Conservation (phyloP, 2,113 vertebrate genomes). For the Manacus vitellinus region DNA sequence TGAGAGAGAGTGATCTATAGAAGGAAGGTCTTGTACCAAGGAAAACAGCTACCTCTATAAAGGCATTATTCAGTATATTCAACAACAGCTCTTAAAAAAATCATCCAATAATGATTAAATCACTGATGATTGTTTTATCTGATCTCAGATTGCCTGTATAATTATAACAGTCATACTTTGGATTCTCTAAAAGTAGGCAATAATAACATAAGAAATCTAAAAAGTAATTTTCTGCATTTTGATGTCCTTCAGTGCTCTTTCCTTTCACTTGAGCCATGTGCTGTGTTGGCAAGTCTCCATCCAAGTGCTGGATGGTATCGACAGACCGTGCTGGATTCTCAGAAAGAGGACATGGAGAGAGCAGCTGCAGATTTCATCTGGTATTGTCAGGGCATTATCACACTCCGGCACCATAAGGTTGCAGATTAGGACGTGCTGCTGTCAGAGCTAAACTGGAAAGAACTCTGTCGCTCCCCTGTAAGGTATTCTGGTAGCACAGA, state of each 20-base stretch:
- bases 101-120: neutral
- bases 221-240: neutral
- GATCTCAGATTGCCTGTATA: neutral
- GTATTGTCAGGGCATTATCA: fast-evolving
- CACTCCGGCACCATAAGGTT: neutral
- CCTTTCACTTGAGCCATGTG: neutral
- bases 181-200: neutral
- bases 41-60: neutral
- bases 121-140: neutral
- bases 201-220: neutral
- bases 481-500: neutral
- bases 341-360: neutral
- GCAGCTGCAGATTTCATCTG: neutral
- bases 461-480: neutral
- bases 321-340: neutral
- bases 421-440: neutral
- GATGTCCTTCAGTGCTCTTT: neutral
- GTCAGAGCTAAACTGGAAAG: neutral
- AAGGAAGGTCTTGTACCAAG: neutral
- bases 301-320: neutral
- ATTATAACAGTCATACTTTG: neutral
- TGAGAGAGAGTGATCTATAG: neutral
- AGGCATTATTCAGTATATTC: neutral
- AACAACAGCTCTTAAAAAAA: neutral
- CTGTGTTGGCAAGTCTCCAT: neutral